A percentile compares a stretch with the other conserved stretches of the same genome.
phyloP scores from a whole-genome alignment of 2,113 vertebrate species.

The Actenoides lindsayi region DNA sequence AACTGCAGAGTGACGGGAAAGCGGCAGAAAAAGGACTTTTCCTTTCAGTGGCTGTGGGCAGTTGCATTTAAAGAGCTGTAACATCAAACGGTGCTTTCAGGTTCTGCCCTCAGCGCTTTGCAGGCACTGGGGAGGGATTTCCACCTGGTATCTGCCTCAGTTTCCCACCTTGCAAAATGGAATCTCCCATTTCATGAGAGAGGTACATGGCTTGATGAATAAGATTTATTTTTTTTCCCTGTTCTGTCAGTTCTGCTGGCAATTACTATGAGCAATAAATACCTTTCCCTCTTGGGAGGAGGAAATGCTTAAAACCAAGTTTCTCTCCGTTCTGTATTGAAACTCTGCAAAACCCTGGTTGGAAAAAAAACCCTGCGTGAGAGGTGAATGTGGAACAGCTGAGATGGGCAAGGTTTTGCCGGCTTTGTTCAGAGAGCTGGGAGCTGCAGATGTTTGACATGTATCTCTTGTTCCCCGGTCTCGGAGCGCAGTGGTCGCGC shows the following conservation, averaged over 20 bases:
- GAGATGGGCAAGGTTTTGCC: not conserved
- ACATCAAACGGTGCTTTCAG: not conserved
- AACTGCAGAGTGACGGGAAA: not conserved
- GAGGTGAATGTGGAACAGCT: not conserved
- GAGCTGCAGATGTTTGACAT: not conserved
- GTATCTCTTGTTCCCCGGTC: slow-evolving; percentile 1
- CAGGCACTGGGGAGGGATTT: not conserved
- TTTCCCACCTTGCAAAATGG: not conserved
- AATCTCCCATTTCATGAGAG: not conserved
- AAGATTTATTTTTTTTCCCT: not conserved
- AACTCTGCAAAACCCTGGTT: not conserved
- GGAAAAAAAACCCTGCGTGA: not conserved
- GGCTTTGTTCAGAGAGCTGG: not conserved
- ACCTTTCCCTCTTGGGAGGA: not conserved
- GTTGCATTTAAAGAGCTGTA: not conserved
- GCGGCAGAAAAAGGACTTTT: not conserved
- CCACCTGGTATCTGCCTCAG: not conserved
- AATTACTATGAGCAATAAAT: not conserved
- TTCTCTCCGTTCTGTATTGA: not conserved
- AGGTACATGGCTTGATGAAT: not conserved
- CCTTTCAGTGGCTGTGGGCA: not conserved
- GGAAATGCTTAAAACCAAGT: not conserved
- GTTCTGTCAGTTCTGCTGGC: not conserved
- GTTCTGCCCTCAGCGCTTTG: not conserved
- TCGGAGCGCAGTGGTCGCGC: not conserved